Conservation (phyloP, 2,113 vertebrate genomes). For the Alces alces region DNA sequence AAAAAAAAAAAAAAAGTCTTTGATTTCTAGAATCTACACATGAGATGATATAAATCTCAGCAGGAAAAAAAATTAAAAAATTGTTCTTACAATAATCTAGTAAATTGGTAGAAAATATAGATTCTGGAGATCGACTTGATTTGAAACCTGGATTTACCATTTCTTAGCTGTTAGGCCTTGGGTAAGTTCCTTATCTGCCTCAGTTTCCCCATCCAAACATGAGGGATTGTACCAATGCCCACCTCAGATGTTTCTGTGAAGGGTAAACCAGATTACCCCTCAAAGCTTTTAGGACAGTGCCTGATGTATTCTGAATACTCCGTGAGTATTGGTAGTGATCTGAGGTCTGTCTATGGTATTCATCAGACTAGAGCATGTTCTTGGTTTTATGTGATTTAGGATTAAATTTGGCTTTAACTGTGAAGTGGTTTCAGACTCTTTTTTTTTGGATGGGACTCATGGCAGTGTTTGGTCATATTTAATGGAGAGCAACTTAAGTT, state of each 20-base stretch:
- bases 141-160: neutral
- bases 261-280: neutral
- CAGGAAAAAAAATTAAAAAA: slow-evolving; percentile 38
- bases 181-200: neutral
- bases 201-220: neutral
- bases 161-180: neutral
- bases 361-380: neutral
- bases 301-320: neutral
- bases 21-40: neutral
- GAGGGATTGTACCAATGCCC: neutral
- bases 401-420: slow-evolving; percentile 50
- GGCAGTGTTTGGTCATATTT: slow-evolving; percentile 49
- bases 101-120: neutral
- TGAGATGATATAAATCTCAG: slow-evolving; percentile 62
- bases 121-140: neutral
- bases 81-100: slow-evolving; percentile 54
- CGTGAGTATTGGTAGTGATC: neutral
- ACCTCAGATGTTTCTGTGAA: neutral
- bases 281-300: neutral
- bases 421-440: slow-evolving; percentile 59
- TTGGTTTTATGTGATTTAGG: slow-evolving; percentile 54
- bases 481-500: slow-evolving; percentile 60
- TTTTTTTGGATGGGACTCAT: slow-evolving; percentile 56
- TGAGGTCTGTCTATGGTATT: neutral
- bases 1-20: neutral